Base-by-base conservation (phyloP, 2,888 invertebrate species). In the Vesta saturnalis region DNA sequence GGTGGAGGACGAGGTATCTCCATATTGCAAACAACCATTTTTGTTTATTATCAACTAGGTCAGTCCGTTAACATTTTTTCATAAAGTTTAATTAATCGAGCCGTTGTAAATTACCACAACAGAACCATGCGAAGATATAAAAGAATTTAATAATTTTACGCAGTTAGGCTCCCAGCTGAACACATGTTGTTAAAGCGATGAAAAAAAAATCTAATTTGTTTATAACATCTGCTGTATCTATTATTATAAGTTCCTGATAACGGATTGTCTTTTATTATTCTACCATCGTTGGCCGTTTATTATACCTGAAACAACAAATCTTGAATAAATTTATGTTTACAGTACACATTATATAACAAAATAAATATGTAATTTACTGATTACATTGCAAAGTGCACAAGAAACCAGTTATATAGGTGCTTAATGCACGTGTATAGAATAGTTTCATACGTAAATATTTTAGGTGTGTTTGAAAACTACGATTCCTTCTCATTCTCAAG, bases 1-100 rank as follows among this genome's bases (percentile, higher is more conserved):
- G 82, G 80, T 12, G 83, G 83, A 3, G 83, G 82, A 57, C 80
- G 77, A 10, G 83, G 82, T 59, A 83, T 79, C 62, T 83, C 82
- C 81, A 83, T 82, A 66, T 75, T 75, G 61, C 74, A 76, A 52
- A 75, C 72, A n/a, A 72, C 74, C 75, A 75, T 72, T 21, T 21
- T 16, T 5, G 5, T 14, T 49, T 5, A 10, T 6, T 21, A 1
- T n/a, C n/a, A 16, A 52, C 8, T 12, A 52, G 52, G 18, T 19
- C 52, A 21, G 8, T 19, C 52, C 52, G 52, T 52, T 52, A 52
- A 16, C 52, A 52, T 19, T 19, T 12, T 52, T 52, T 21, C 19
- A 15, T 16, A 23, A 23, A 23, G 15, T n/a, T 47, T 21, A 52
- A 52, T 52, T 52, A 52, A 52, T 19, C 19, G 18, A 52, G n/a